These are phyloP conservation scores for Hypanus sabinus DNA, from an alignment of 2,113 vertebrate species.

Conservation along the genomic window DNA sequence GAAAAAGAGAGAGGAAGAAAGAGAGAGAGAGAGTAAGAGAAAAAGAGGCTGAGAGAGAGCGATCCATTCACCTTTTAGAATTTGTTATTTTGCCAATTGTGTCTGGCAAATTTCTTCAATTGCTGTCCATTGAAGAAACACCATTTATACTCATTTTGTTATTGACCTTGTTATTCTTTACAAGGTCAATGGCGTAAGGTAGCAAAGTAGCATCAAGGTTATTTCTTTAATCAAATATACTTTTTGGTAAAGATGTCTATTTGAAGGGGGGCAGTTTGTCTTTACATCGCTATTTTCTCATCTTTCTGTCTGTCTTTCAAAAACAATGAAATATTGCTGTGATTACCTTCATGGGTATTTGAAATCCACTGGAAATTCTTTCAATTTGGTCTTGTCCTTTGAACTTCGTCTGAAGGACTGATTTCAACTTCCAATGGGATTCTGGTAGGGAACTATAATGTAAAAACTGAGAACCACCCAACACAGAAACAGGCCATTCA, in stretches of 20 bases:
- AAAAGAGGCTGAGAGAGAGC: not conserved
- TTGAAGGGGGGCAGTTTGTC: not conserved
- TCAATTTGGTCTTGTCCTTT: not conserved
- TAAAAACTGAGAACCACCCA: too few relatives aligned
- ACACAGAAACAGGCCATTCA: too few relatives aligned
- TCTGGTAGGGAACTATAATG: not conserved
- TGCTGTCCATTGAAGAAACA: not conserved
- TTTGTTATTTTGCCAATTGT: not conserved
- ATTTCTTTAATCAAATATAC: too few relatives aligned
- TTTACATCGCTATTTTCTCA: not conserved
- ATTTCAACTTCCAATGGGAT: not conserved
- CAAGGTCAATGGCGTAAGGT: too few relatives aligned
- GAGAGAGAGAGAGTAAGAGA: too few relatives aligned
- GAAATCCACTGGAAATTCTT: not conserved
- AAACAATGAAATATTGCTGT: not conserved
- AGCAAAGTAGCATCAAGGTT: too few relatives aligned
- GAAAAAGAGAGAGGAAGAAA: too few relatives aligned
- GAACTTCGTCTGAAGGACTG: not conserved
- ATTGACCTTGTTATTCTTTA: not conserved
- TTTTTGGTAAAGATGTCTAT: too few relatives aligned
- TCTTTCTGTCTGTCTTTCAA: not conserved
- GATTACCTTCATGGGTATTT: not conserved
- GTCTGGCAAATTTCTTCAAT: not conserved
- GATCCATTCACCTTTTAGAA: not conserved
- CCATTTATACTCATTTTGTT: not conserved